Base-by-base conservation (phyloP, 2,797 vertebrate genomes). In the Crocodylus rhombifer region DNA sequence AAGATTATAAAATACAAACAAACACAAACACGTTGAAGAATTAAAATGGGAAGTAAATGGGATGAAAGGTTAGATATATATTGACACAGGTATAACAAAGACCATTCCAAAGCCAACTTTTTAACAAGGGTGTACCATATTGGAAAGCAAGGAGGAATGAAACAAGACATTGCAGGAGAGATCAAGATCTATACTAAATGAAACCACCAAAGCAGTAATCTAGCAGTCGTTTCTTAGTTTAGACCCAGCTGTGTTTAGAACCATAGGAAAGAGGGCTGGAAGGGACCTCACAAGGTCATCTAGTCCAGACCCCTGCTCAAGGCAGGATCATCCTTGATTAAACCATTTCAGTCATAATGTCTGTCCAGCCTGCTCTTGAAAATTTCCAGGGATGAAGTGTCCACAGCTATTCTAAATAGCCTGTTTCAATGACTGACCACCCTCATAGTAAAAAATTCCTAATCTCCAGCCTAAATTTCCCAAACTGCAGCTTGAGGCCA, bases 21-120 rank as follows among this genome's bases (percentile, higher is more conserved):
- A 87, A 87, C 73, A 57, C 80, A 67, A 80, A 60, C 64, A 36
- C 10, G 74, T 17, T 86, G 82, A 26, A 85, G 69, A 80, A 88
- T 91, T 95, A 20, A 93, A 93, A 88, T 71, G 23, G 71, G 69
- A 92, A 94, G 80, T 51, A 91, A 91, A 93, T 4, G 17, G 81
- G 78, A 79, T 12, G 18, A 61, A 55, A 88, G 17, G 14, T 75
- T 23, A 79, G 56, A 62, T 82, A 6, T 26, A 62, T 28, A 67
- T 9, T 69, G 28, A 77, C 56, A 84, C 77, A 93, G 82, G 73
- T 73, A 91, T 69, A 90, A 86, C 18, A 26, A 71, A 15, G 79
- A 60, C 82, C 69, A 14, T 95, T 93, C 81, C 78, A 84, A 93
- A 91, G 36, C 15, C 28, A 10, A 33, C 8, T 82, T 77, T 92